phyloP scores from a whole-genome alignment of 1,140 invertebrate genomes.

The Halyomorpha halys region DNA sequence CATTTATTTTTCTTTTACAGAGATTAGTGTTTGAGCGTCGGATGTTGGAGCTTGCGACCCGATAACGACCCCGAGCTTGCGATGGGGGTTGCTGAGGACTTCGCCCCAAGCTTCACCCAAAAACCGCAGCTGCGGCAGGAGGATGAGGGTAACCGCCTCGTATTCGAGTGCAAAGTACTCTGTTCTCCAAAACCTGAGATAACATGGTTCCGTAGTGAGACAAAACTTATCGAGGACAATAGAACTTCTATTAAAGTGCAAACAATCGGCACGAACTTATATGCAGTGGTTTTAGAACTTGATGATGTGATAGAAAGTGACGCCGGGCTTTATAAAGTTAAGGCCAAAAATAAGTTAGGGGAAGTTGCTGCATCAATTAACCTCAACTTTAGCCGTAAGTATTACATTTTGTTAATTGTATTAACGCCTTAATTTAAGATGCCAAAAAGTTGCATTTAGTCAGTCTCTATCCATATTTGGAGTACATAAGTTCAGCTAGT shows the following conservation, averaged over 20 bases:
- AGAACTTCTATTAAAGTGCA: conserved; percentile 79
- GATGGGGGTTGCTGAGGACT: conserved; percentile 81
- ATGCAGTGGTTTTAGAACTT: conserved; percentile 81
- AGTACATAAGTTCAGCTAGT: too few relatives aligned
- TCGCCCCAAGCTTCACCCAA: conserved; percentile 93
- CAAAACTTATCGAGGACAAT: conserved; percentile 64
- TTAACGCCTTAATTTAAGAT: neutral
- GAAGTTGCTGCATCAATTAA: conserved; percentile 97
- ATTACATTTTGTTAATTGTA: conserved; percentile 17
- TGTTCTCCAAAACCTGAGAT: conserved; percentile 83
- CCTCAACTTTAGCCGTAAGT: conserved; percentile 97
- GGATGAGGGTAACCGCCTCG: conserved; percentile 87
- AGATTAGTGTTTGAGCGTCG: conserved; percentile 3
- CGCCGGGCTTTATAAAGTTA: conserved; percentile 94
- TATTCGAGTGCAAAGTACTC: conserved; percentile 88
- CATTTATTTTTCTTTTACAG: neutral
- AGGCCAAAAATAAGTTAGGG: conserved; percentile 94
- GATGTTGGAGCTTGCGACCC: conserved; percentile 11
- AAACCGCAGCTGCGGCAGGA: conserved; percentile 92
- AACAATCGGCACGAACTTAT: conserved; percentile 73
- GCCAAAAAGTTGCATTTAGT: too few relatives aligned
- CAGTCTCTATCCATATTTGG: too few relatives aligned
- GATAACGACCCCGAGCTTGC: conserved; percentile 12
- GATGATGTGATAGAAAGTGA: conserved; percentile 92
- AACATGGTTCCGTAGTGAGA: conserved; percentile 81